Conservation (phyloP, 1,140 invertebrate species). For the Nephila pilipes region DNA sequence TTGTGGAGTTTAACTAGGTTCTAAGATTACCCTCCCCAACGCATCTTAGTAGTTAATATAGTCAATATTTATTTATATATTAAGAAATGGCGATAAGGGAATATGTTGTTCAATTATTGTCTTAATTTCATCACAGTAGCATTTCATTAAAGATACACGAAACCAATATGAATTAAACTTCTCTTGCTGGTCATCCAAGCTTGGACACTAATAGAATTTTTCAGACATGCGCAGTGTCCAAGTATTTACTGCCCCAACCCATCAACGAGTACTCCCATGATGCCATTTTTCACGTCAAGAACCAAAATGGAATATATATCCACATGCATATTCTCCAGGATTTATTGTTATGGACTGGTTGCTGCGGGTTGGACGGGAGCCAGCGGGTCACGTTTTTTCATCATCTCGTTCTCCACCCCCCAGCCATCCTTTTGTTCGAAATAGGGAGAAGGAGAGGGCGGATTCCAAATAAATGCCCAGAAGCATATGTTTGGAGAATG, state of each 20-base stretch:
- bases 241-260: neutral
- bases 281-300: slow-evolving; percentile 1
- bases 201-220: neutral
- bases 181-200: no score
- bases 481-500: slow-evolving; percentile 43
- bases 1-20: no score
- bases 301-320: neutral
- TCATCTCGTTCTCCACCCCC: neutral
- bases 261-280: neutral
- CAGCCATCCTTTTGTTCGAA: slow-evolving; percentile 2
- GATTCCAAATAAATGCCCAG: slow-evolving; percentile 29
- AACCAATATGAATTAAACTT: no score
- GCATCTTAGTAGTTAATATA: no score
- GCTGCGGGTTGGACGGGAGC: slow-evolving; percentile 23
- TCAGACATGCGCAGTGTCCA: neutral
- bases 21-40: no score
- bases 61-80: no score
- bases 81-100: no score
- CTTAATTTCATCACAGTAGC: no score
- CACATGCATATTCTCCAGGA: slow-evolving; percentile 45
- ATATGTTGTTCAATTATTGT: no score
- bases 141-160: no score
- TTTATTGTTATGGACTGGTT: slow-evolving; percentile 57
- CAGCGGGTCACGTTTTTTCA: slow-evolving; percentile 54
- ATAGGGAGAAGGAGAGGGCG: neutral